Evolutionary conservation across 2,797 vertebrate genomes (phyloP).

Genomic region (Podarcis lilfordi): DNA sequence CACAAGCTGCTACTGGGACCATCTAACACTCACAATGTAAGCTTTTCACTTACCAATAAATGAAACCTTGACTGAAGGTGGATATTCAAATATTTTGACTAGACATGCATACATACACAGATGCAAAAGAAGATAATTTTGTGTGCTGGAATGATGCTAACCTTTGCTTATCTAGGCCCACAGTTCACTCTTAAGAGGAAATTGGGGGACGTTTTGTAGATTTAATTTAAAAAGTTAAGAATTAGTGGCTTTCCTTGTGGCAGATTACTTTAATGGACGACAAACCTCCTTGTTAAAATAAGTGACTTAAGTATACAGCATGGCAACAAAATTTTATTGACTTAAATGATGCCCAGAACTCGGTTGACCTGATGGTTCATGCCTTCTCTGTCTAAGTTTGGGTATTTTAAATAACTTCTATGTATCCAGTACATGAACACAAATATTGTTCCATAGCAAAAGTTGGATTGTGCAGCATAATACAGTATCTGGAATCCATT

Average conservation of each 20-base stretch:
- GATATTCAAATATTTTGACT: not conserved
- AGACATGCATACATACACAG: too few species aligned
- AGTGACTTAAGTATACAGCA: not conserved
- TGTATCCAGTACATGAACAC: constrained; percentile 29
- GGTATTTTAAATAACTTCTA: constrained; percentile 50
- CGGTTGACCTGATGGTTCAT: not conserved
- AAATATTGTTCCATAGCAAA: constrained; percentile 39
- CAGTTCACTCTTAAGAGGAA: not conserved
- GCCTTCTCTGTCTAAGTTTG: constrained; percentile 2
- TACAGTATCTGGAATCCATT: constrained; percentile 71
- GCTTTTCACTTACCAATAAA: not conserved
- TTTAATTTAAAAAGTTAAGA: constrained; percentile 20
- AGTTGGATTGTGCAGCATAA: not conserved
- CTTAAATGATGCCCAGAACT: not conserved
- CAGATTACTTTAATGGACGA: not conserved
- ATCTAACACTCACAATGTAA: not conserved
- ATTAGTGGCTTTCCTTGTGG: not conserved
- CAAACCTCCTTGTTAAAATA: constrained; percentile 13
- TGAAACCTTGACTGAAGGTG: not conserved
- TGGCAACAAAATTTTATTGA: constrained; percentile 1
- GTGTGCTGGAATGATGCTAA: not conserved
- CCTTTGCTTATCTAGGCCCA: not conserved
- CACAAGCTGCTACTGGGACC: not conserved
- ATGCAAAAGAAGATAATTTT: not conserved
- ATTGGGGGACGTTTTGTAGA: not conserved